These are phyloP conservation scores for Corydoras maculifer DNA, from an alignment of 2,113 vertebrate species.

Conservation along the genomic window DNA sequence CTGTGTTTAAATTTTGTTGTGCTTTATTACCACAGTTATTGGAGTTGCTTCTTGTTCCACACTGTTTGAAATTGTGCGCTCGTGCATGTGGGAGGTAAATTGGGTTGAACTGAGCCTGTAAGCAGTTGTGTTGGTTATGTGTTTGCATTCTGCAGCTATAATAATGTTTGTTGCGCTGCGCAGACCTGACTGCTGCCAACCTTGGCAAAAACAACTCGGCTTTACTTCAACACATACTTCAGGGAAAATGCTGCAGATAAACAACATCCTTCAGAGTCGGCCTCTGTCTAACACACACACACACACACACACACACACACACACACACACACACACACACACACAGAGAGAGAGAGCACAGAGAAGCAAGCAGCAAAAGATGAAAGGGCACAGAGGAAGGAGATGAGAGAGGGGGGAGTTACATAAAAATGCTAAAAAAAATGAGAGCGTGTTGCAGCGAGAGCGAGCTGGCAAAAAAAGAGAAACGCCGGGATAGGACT, in stretches of 20 bases:
- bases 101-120: not conserved
- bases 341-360: not conserved
- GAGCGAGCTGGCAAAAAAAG: constrained; percentile 23
- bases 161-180: constrained; percentile 31
- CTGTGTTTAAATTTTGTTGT: constrained; percentile 14
- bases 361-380: constrained; percentile 16
- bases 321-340: not conserved
- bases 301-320: not conserved
- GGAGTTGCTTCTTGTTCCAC: constrained; percentile 37
- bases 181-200: constrained; percentile 9
- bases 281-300: not conserved
- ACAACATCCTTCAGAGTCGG: constrained; percentile 34
- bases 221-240: constrained; percentile 18
- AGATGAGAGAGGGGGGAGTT: constrained; percentile 20
- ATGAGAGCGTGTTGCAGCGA: not conserved
- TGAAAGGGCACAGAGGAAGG: constrained; percentile 36
- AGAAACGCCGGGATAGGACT: constrained; percentile 29
- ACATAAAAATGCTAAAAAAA: not conserved
- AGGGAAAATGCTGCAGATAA: constrained; percentile 25
- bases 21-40: constrained; percentile 26
- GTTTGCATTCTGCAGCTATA: constrained; percentile 29
- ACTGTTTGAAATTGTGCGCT: not conserved
- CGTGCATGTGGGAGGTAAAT: constrained; percentile 7
- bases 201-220: constrained; percentile 10
- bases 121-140: not conserved